Conservation (phyloP, 2,113 vertebrate genomes). For the Aegotheles bennettii region DNA sequence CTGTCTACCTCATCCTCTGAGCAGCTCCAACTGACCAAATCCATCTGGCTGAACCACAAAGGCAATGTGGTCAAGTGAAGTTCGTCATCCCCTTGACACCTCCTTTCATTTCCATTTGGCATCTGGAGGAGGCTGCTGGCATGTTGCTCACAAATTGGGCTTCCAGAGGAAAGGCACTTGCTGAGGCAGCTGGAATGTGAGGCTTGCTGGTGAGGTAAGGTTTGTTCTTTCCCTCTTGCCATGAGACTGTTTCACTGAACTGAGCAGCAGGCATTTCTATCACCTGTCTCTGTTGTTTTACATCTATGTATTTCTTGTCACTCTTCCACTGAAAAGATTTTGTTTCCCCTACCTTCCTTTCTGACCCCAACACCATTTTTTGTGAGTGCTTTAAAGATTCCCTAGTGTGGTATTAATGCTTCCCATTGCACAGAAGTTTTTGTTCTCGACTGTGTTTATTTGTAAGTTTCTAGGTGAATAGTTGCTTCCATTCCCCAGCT, state of each 20-base stretch:
- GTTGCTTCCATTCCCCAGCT: neutral
- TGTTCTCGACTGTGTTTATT: neutral
- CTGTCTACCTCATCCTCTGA: neutral
- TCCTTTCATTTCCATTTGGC: neutral
- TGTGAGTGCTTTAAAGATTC: neutral
- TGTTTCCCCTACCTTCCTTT: neutral
- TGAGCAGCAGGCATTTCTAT: neutral
- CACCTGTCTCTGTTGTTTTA: neutral
- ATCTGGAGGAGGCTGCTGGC: neutral
- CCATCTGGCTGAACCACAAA: neutral
- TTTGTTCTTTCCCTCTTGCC: neutral
- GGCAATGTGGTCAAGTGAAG: neutral
- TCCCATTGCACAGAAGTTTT: neutral
- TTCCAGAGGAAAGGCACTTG: neutral
- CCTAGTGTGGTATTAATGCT: neutral
- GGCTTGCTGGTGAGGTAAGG: neutral
- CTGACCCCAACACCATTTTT: neutral
- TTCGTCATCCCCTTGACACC: rapidly evolving
- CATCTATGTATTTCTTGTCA: neutral
- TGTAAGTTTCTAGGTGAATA: neutral
- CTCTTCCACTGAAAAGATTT: neutral
- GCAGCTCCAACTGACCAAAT: neutral
- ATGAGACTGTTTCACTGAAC: neutral
- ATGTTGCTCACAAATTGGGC: neutral
- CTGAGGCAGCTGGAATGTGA: neutral